phyloP scores from a whole-genome alignment of 30 jellyfish, hydroid and myxozoan genomes.

The Hydractinia symbiolongicarpus region DNA sequence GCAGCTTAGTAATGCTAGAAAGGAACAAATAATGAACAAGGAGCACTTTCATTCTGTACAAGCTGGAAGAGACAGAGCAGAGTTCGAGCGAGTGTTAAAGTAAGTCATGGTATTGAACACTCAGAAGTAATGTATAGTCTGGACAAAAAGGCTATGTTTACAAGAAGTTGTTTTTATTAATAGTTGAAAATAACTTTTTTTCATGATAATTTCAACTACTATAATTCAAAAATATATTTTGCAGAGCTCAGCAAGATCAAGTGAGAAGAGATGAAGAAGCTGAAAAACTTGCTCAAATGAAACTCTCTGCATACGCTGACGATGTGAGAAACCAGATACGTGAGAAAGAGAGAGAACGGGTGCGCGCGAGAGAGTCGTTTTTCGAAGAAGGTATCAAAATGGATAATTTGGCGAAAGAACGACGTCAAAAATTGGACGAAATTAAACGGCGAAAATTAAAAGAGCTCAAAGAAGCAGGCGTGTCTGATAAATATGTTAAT shows the following conservation, averaged over 20 bases:
- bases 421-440: conserved; percentile 91
- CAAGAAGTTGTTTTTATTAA: background rate
- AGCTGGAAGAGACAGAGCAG: conserved; percentile 99
- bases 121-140: background rate
- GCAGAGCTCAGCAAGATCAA: conserved; percentile 80
- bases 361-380: conserved; percentile 68
- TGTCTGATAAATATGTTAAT: conserved; percentile 78
- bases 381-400: conserved; percentile 96
- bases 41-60: conserved; percentile 94
- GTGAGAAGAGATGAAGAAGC: conserved; percentile 74
- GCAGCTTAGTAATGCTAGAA: conserved; percentile 76
- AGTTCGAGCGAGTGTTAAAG: conserved; percentile 89
- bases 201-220: background rate
- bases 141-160: too few relatives aligned
- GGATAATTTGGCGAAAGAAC: conserved; percentile 91
- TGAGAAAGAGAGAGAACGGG: conserved; percentile 87
- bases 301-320: conserved; percentile 54
- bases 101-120: conserved; percentile 17
- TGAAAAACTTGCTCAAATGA: conserved; percentile 24
- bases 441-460: conserved; percentile 87
- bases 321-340: conserved; percentile 90
- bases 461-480: conserved; percentile 95
- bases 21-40: conserved; percentile 72
- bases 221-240: background rate
- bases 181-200: background rate